Evolutionary conservation across 2,113 vertebrate genomes (phyloP).

Genomic region (Mungos mungo): DNA sequence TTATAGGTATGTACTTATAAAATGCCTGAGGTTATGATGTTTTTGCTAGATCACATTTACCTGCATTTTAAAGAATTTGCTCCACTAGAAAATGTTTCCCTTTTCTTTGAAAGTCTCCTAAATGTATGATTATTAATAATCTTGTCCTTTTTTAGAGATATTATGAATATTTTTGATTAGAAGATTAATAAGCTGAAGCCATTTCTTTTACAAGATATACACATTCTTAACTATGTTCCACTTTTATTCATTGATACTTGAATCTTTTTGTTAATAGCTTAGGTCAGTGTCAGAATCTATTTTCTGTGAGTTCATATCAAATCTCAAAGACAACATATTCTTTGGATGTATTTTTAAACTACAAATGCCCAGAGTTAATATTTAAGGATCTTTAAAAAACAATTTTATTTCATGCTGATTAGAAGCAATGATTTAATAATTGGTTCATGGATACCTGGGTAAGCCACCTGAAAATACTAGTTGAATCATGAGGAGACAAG

Average conservation of each 20-base stretch:
- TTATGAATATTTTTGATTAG: neutral
- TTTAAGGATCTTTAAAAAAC: neutral
- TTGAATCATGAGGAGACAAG: neutral
- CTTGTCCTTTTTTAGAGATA: neutral
- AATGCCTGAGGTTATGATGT: neutral
- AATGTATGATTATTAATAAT: neutral
- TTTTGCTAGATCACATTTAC: slow-evolving; percentile 21
- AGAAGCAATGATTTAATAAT: neutral
- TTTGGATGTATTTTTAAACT: neutral
- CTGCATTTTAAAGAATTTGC: neutral
- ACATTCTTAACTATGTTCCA: neutral
- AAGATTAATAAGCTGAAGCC: neutral
- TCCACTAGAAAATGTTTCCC: neutral
- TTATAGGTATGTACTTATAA: slow-evolving; percentile 3
- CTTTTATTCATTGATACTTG: neutral
- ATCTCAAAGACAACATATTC: neutral
- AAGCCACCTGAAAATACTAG: neutral
- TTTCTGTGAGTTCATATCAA: neutral
- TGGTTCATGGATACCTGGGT: neutral
- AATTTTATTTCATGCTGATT: neutral
- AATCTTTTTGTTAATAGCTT: neutral
- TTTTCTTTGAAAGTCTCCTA: slow-evolving; percentile 15
- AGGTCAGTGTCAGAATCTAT: neutral
- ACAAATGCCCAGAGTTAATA: neutral
- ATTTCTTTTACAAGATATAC: neutral